A percentile compares a stretch with the other conserved stretches of the same genome.
These are phyloP conservation scores for Drosophila orosa DNA, from an alignment of 1,140 invertebrate genomes.

Conservation along the genomic window DNA sequence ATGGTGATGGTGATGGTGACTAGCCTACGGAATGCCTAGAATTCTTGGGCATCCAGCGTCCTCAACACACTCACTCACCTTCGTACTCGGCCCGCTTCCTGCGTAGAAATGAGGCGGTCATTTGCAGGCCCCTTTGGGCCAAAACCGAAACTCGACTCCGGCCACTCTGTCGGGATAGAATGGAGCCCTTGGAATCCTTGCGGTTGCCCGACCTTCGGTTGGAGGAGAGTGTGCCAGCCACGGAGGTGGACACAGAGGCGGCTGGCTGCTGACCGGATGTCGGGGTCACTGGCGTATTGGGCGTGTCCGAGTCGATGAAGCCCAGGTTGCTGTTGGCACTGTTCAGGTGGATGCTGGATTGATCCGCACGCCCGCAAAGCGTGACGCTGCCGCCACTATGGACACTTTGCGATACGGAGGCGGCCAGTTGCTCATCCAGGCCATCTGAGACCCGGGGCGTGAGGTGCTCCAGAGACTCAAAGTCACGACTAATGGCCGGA, in stretches of 20 bases:
- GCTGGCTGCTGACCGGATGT: conserved; percentile 49
- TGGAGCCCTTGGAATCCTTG: conserved; percentile 71
- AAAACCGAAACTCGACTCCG: conserved; percentile 52
- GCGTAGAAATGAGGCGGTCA: conserved; percentile 75
- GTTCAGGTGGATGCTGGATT: conserved; percentile 73
- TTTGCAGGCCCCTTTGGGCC: conserved; percentile 64
- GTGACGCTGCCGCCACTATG: conserved; percentile 48
- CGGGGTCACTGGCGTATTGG: conserved; percentile 67
- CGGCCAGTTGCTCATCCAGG: conserved; percentile 72
- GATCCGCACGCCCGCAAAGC: conserved; percentile 43
- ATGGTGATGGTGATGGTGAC: conserved; percentile 22
- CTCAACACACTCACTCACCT: conserved; percentile 72
- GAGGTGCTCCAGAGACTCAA: conserved; percentile 74
- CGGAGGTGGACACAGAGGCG: conserved; percentile 49
- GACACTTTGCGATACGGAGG: conserved; percentile 52
- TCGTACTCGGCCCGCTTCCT: conserved; percentile 74
- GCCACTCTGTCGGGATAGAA: conserved; percentile 58
- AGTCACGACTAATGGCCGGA: conserved; percentile 72
- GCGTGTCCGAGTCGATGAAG: conserved; percentile 79
- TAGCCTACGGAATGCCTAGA: conserved; percentile 15
- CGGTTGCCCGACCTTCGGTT: conserved; percentile 53
- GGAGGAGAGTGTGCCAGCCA: conserved; percentile 63
- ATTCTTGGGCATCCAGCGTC: conserved; percentile 12
- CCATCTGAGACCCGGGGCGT: conserved; percentile 58
- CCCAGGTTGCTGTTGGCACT: conserved; percentile 81